Percentiles rank a stretch among this genome's conserved stretches.
phyloP scores from a whole-genome alignment of 2,113 vertebrate genomes.

The Aspidoscelis tigris region DNA sequence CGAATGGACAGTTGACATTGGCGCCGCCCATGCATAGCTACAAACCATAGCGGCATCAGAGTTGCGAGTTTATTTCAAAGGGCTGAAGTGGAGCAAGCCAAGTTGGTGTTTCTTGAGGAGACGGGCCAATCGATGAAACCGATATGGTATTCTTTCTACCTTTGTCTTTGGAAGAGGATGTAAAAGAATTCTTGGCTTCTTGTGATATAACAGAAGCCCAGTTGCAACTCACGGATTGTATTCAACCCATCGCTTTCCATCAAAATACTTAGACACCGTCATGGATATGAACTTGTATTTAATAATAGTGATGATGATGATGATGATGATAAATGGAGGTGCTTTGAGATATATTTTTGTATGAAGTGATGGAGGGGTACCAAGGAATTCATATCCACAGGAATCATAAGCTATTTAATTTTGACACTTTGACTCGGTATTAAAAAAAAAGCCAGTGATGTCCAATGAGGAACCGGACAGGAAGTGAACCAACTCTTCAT shows the following conservation, averaged over 20 bases:
- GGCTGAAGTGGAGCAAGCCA: neutral
- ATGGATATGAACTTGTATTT: conserved; percentile 51
- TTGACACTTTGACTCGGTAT: conserved; percentile 9
- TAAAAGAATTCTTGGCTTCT: neutral
- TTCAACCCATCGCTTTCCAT: conserved; percentile 53
- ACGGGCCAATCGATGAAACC: neutral
- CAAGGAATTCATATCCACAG: conserved; percentile 29
- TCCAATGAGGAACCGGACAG: conserved; percentile 39
- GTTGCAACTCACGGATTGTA: conserved; percentile 47
- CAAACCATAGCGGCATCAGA: conserved; percentile 80
- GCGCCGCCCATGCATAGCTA: conserved; percentile 88
- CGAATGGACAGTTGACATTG: conserved; percentile 92
- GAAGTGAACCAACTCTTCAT: conserved; percentile 29
- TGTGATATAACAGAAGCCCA: conserved; percentile 27
- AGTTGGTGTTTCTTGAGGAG: conserved; percentile 44
- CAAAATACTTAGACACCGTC: conserved; percentile 51
- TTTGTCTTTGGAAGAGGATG: no score
- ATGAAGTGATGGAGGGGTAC: conserved; percentile 51
- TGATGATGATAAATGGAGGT: neutral
- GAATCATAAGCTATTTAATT: conserved; percentile 52
- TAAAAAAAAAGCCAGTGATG: conserved; percentile 48
- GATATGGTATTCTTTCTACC: no score
- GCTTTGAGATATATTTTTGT: conserved; percentile 61
- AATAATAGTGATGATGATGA: neutral
- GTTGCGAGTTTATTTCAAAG: neutral